These are phyloP conservation scores for Phyllostomus discolor DNA, from an alignment of 2,113 vertebrate species.

Conservation along the genomic window DNA sequence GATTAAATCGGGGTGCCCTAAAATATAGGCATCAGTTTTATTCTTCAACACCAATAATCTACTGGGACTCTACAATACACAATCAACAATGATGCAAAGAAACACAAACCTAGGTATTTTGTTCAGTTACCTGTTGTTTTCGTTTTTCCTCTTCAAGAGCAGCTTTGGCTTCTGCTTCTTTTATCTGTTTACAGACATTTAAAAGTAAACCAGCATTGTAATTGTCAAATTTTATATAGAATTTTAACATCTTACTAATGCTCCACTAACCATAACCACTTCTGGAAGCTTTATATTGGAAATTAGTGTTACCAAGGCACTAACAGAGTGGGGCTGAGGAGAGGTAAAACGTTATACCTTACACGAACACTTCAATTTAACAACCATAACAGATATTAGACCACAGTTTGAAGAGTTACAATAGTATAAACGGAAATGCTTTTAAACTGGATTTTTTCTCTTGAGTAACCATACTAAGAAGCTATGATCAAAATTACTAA, in stretches of 20 bases:
- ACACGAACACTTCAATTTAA: neutral
- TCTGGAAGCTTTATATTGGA: neutral
- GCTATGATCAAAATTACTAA: neutral
- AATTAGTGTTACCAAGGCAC: neutral
- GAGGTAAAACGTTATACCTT: neutral
- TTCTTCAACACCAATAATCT: neutral
- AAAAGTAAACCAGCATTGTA: conserved; percentile 40
- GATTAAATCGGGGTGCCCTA: neutral
- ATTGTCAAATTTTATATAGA: neutral
- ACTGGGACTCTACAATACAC: neutral
- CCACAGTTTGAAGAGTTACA: neutral
- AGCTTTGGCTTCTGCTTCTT: conserved; percentile 91
- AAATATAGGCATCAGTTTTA: neutral
- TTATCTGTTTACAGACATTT: conserved; percentile 82
- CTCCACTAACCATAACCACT: neutral
- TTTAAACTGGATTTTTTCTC: neutral
- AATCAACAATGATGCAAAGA: neutral
- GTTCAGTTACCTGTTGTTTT: conserved; percentile 87
- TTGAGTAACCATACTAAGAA: conserved; percentile 12
- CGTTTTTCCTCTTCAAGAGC: conserved; percentile 89
- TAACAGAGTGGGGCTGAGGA: neutral
- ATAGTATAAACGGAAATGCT: neutral
- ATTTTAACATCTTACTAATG: neutral
- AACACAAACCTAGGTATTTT: neutral
- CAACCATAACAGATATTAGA: neutral